These are phyloP conservation scores for Troides oblongomaculatus DNA, from an alignment of 2,888 invertebrate species.

Conservation along the genomic window DNA sequence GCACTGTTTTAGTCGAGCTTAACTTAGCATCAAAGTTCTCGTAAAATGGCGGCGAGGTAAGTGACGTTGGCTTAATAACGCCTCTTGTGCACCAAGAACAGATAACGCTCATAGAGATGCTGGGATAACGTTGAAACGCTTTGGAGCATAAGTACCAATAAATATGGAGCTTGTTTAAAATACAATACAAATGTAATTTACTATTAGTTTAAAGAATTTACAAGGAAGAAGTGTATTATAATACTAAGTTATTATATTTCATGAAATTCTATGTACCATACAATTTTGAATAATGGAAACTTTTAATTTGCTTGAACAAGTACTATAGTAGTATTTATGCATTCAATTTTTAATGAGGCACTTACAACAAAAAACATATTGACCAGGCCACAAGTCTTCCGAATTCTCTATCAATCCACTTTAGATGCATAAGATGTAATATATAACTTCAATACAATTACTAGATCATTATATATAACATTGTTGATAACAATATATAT, in stretches of 20 bases:
- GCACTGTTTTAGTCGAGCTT: constrained; percentile 24
- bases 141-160: background rate
- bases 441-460: no score
- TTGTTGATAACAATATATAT: no score
- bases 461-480: no score
- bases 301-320: no score
- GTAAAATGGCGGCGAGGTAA: constrained; percentile 48
- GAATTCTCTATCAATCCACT: no score
- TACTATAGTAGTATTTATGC: no score
- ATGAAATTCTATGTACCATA: background rate
- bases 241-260: background rate
- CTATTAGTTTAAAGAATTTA: background rate
- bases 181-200: background rate
- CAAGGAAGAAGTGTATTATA: background rate
- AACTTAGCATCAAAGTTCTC: constrained; percentile 19
- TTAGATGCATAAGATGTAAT: no score
- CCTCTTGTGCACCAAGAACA: constrained; percentile 32
- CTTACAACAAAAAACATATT: no score
- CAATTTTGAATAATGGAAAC: no score
- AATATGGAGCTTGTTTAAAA: background rate
- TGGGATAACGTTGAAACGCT: constrained; percentile 8
- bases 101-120: constrained; percentile 20
- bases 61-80: constrained; percentile 45
- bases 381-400: no score
- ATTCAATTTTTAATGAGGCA: no score